Percentiles rank a stretch among this genome's conserved stretches.
phyloP scores from a whole-genome alignment of 2,888 invertebrate genomes.

The Agrochola circellaris region DNA sequence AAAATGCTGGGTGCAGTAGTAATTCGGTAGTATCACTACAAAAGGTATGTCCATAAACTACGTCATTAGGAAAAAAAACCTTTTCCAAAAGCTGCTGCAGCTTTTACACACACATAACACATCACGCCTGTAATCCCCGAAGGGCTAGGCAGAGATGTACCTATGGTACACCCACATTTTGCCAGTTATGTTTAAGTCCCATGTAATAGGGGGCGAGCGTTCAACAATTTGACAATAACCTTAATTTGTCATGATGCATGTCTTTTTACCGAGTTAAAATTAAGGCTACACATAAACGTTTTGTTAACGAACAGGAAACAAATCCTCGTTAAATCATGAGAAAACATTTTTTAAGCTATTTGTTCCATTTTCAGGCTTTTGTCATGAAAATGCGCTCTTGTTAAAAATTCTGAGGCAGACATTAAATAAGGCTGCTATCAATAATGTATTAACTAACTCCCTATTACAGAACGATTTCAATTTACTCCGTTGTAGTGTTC shows the following conservation, averaged over 20 bases:
- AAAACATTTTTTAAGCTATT: not conserved
- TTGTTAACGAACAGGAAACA: not conserved
- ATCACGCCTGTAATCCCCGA: no score
- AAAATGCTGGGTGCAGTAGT: constrained; percentile 61
- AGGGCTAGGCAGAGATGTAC: no score
- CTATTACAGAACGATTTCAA: not conserved
- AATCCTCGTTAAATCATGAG: not conserved
- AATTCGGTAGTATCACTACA: constrained; percentile 52
- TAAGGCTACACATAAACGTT: not conserved
- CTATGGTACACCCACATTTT: no score
- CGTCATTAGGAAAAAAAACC: not conserved
- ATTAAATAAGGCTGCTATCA: not conserved
- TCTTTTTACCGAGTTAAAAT: not conserved
- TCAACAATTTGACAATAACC: not conserved
- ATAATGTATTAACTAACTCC: not conserved
- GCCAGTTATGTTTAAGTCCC: no score
- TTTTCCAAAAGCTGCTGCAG: not conserved
- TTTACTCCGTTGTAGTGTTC: not conserved
- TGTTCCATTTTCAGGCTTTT: not conserved
- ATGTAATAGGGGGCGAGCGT: no score
- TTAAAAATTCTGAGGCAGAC: not conserved
- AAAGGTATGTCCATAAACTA: constrained; percentile 61
- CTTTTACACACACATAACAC: not conserved
- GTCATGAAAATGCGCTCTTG: not conserved
- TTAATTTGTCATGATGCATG: not conserved